These are phyloP conservation scores for Saxidomus purpurata DNA, from an alignment of 1,140 invertebrate species.

Conservation along the genomic window DNA sequence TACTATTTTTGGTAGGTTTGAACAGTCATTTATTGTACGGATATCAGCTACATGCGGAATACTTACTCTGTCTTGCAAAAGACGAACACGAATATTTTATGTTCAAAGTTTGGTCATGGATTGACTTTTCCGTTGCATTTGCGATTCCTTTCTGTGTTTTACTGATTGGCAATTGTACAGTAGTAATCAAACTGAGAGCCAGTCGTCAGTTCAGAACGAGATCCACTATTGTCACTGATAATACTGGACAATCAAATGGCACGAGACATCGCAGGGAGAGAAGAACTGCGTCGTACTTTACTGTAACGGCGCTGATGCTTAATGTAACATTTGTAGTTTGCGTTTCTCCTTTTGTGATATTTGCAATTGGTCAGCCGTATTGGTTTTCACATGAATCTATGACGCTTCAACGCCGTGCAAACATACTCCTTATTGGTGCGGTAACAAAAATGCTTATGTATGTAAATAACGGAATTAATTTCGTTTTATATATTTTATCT, in stretches of 20 bases:
- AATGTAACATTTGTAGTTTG: neutral
- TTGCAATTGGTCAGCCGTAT: slow-evolving; percentile 21
- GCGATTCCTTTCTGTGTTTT: slow-evolving; percentile 2
- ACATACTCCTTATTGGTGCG: neutral
- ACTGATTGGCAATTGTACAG: neutral
- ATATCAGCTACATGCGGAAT: neutral
- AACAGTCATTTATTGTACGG: slow-evolving; percentile 23
- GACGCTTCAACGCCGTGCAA: neutral
- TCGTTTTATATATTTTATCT: slow-evolving; percentile 9
- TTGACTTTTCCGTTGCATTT: slow-evolving; percentile 9
- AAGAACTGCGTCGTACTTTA: neutral
- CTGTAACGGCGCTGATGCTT: neutral
- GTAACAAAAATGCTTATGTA: slow-evolving; percentile 8
- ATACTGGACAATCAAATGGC: neutral
- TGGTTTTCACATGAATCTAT: neutral
- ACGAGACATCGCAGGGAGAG: neutral
- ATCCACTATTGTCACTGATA: neutral
- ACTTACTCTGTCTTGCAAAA: neutral
- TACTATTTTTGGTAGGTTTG: neutral
- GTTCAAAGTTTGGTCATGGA: slow-evolving; percentile 38
- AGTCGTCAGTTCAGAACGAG: neutral
- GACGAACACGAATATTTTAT: neutral
- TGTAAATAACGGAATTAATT: slow-evolving; percentile 22
- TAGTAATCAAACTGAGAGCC: neutral
- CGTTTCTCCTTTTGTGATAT: slow-evolving; percentile 7